phyloP scores from a whole-genome alignment of 2,797 vertebrate species.

The Oreortyx pictus region DNA sequence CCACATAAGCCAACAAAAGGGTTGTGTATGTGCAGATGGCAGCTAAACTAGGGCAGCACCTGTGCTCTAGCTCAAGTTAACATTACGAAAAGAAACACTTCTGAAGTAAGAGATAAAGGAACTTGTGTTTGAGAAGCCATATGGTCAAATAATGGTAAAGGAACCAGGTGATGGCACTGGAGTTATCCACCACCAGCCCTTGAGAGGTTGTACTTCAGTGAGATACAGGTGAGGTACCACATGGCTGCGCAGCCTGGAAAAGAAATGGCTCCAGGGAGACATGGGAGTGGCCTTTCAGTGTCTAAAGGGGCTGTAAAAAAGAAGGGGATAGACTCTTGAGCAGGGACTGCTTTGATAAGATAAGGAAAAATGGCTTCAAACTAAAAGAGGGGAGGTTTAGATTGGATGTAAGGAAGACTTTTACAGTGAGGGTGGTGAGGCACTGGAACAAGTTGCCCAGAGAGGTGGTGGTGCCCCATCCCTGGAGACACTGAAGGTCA shows the following conservation, averaged over 20 bases:
- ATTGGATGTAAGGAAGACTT: too few relatives aligned
- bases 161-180: background rate
- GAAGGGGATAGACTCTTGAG: too few relatives aligned
- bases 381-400: too few relatives aligned
- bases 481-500: too few relatives aligned
- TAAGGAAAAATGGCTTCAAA: too few relatives aligned
- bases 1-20: background rate
- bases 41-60: conserved; percentile 55
- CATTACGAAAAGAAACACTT: background rate
- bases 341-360: too few relatives aligned
- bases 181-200: background rate
- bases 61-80: conserved; percentile 33
- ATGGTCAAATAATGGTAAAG: background rate
- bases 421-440: too few relatives aligned
- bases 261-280: too few relatives aligned
- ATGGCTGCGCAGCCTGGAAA: background rate
- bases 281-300: too few relatives aligned
- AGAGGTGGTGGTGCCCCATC: too few relatives aligned
- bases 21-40: conserved; percentile 38
- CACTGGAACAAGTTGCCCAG: too few relatives aligned
- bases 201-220: rapidly evolving
- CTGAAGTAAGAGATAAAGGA: background rate
- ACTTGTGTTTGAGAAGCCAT: background rate
- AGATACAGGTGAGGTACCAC: background rate
- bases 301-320: too few relatives aligned